Evolutionary conservation across 2,113 vertebrate species (phyloP).

Genomic region (Cryptoleucopteryx plumbea): DNA sequence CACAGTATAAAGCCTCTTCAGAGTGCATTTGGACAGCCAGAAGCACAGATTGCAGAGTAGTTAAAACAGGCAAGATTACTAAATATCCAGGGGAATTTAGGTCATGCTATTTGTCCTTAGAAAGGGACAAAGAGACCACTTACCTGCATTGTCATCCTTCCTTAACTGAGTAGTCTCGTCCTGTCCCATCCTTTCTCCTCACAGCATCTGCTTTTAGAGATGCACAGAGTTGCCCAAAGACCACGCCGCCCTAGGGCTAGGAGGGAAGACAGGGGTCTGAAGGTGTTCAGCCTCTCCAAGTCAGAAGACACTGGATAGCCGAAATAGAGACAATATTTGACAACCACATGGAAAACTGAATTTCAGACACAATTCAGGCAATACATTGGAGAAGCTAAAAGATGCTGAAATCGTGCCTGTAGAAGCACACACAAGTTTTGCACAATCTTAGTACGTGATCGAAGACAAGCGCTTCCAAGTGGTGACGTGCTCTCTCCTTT

Average conservation of each 20-base stretch:
- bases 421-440: not conserved
- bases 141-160: fast-evolving
- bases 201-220: not conserved
- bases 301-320: not conserved
- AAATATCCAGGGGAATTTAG: not conserved
- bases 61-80: not conserved
- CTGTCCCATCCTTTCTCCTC: not conserved
- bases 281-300: not conserved
- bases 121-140: not conserved
- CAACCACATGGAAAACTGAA: not conserved
- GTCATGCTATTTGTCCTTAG: not conserved
- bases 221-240: not conserved
- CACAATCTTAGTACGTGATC: not conserved
- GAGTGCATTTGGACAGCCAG: not conserved
- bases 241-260: not conserved
- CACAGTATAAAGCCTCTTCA: not conserved
- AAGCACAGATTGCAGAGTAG: not conserved
- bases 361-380: not conserved
- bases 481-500: not conserved
- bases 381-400: not conserved
- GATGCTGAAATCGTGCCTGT: not conserved
- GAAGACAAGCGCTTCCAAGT: not conserved
- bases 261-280: not conserved
- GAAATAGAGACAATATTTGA: not conserved
- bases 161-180: not conserved